phyloP scores from a whole-genome alignment of 2,113 vertebrate species.

The Gymnobelideus leadbeateri region DNA sequence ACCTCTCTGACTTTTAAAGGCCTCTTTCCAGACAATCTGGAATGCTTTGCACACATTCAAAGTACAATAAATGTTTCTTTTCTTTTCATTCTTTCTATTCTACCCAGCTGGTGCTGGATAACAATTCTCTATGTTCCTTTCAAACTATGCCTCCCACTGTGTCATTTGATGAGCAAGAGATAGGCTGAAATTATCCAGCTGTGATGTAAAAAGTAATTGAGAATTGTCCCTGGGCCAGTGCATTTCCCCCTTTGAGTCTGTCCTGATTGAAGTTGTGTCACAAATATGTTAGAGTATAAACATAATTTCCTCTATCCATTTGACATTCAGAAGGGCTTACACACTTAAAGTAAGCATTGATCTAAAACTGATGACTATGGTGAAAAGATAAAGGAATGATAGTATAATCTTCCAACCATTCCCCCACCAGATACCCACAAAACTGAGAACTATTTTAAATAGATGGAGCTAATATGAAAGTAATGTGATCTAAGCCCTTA shows the following conservation, averaged over 20 bases:
- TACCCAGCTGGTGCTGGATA: constrained; percentile 1
- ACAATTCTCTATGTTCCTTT: constrained; percentile 48
- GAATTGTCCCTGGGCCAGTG: not conserved
- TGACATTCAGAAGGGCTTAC: constrained; percentile 42
- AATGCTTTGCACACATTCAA: constrained; percentile 31
- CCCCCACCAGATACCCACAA: not conserved
- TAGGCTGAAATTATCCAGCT: constrained; percentile 25
- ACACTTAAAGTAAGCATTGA: constrained; percentile 50
- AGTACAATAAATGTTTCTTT: constrained; percentile 35
- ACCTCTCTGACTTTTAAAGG: constrained; percentile 32
- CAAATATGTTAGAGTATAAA: constrained; percentile 56
- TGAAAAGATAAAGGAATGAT: constrained; percentile 61
- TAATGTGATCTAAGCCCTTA: constrained; percentile 53
- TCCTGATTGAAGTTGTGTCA: constrained; percentile 39
- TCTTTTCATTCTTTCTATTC: constrained; percentile 45
- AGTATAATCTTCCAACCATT: not conserved
- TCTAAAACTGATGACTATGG: constrained; percentile 36
- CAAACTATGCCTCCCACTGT: constrained; percentile 50
- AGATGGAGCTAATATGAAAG: constrained; percentile 44
- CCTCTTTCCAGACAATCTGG: constrained; percentile 43
- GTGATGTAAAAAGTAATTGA: constrained; percentile 47
- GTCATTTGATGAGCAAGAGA: constrained; percentile 48
- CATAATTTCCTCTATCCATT: constrained; percentile 48
- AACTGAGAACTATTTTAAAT: constrained; percentile 14
- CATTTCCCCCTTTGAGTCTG: constrained; percentile 51